These are phyloP conservation scores for Rhagoletis pomonella DNA, from an alignment of 1,140 invertebrate species.

Conservation along the genomic window DNA sequence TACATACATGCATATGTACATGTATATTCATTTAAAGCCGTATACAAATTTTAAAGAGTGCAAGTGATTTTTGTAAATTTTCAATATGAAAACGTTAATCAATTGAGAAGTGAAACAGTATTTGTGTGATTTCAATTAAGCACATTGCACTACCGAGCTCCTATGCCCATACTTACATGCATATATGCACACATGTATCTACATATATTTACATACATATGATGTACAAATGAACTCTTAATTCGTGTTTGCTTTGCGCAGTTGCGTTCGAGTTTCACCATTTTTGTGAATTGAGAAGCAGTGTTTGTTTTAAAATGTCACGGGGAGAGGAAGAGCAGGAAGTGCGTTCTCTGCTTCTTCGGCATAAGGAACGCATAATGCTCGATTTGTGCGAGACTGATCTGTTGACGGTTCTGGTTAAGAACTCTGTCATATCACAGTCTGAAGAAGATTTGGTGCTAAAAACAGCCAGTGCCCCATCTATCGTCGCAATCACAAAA, in stretches of 20 bases:
- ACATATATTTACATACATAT: not conserved
- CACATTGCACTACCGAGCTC: not conserved
- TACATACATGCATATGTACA: not conserved
- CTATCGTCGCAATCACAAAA: conserved; percentile 64
- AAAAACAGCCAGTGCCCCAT: conserved; percentile 64
- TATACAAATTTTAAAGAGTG: not conserved
- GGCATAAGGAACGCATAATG: conserved; percentile 72
- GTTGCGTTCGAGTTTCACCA: conserved; percentile 13
- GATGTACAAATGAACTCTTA: not conserved
- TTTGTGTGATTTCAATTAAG: not conserved
- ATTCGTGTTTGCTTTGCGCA: not conserved
- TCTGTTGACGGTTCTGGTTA: conserved; percentile 70
- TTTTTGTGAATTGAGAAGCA: conserved; percentile 22
- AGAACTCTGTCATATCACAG: conserved; percentile 70
- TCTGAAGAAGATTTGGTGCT: conserved; percentile 70
- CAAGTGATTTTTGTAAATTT: not conserved
- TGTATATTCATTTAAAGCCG: not conserved
- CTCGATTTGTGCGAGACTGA: conserved; percentile 70
- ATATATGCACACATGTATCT: not conserved
- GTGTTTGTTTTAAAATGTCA: conserved; percentile 63
- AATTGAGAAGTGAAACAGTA: not conserved
- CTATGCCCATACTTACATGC: too few relatives aligned
- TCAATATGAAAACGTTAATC: not conserved
- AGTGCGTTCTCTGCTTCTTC: conserved; percentile 69
- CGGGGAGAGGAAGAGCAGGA: conserved; percentile 73